A percentile compares a stretch with the other conserved stretches of the same genome.
These are phyloP conservation scores for Parauchenoglanis ngamensis DNA, from an alignment of 2,797 vertebrate species.

Conservation along the genomic window DNA sequence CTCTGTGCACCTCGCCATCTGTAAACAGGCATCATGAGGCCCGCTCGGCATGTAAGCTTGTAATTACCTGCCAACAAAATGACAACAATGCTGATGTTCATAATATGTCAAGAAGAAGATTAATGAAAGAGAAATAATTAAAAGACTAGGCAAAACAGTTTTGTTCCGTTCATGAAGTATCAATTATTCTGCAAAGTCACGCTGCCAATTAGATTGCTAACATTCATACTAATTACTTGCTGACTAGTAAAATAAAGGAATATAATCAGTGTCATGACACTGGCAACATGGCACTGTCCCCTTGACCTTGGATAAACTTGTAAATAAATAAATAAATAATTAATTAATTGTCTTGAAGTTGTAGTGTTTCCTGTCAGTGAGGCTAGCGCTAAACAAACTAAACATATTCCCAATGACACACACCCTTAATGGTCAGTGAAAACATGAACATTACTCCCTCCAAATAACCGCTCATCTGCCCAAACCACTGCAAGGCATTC, in stretches of 20 bases:
- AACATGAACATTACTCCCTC: too few relatives aligned
- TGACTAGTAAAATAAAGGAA: neutral
- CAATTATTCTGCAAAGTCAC: neutral
- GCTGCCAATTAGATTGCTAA: neutral
- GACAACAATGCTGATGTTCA: neutral
- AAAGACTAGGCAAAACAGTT: neutral
- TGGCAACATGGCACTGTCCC: neutral
- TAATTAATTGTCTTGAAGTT: too few relatives aligned
- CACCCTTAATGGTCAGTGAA: too few relatives aligned
- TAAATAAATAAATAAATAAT: neutral
- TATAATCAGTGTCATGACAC: neutral
- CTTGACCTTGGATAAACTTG: neutral
- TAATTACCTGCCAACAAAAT: neutral
- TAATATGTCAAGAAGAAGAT: neutral
- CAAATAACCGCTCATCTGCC: too few relatives aligned
- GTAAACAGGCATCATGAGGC: neutral
- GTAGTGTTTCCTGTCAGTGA: too few relatives aligned
- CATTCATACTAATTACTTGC: neutral
- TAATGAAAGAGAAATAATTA: constrained; percentile 6
- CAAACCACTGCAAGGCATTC: too few relatives aligned
- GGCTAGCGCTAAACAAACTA: too few relatives aligned
- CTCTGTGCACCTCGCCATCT: neutral
- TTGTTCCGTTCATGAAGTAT: neutral
- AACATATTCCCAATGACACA: too few relatives aligned
- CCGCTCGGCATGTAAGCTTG: neutral